Base-by-base conservation (phyloP, 2,888 invertebrate genomes). In the Melangyna quadrimaculata region DNA sequence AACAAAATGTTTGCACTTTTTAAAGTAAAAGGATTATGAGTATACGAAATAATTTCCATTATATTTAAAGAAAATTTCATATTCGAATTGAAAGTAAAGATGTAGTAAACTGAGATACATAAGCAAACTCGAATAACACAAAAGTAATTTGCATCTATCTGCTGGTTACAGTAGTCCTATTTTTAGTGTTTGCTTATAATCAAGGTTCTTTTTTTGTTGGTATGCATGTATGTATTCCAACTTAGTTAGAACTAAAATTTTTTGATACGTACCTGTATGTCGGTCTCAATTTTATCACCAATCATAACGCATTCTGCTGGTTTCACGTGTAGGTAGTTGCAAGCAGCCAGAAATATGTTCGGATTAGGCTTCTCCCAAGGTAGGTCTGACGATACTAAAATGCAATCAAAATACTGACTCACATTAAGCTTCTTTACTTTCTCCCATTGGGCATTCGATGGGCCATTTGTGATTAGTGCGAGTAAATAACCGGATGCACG, bases 361-460 rank as follows among this genome's bases (percentile, higher is more conserved):
- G 95, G 94, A 90, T 96, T 94, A 0, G 97, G 97, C 92, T 97
- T 97, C 93, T 97, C 97, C 95, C 96, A 97, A 3, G 96, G 95
- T 89, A 96, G 93, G 92, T 97, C 97, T 19, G 96, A 96, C 61
- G 96, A 96, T 51, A 97, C 96, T 89, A 96, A 93, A 90, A 96
- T 94, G 89, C 95, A 94, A 92, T 97, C 96, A 92, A 97, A 97
- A 92, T 95, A 95, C 89, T 94, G 94, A 88, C 94, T 94, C 55
- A 97, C 93, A 70, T 94, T 94, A 87, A 97, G 93, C 88, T 94
- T 94, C 82, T 94, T 94, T 87, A 97, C 94, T 93, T 97, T 97
- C 93, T 97, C 97, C 97, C 97, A 97, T 92, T 97, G 97, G 40
- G 96, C 95, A 87, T 95, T 94, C 79, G 97, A 96, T 12, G 97